Evolutionary conservation across 2,888 invertebrate genomes (phyloP), one percentile per base, ranked within the genome.

Genomic region (Thecocarcelia acutangulata): DNA sequence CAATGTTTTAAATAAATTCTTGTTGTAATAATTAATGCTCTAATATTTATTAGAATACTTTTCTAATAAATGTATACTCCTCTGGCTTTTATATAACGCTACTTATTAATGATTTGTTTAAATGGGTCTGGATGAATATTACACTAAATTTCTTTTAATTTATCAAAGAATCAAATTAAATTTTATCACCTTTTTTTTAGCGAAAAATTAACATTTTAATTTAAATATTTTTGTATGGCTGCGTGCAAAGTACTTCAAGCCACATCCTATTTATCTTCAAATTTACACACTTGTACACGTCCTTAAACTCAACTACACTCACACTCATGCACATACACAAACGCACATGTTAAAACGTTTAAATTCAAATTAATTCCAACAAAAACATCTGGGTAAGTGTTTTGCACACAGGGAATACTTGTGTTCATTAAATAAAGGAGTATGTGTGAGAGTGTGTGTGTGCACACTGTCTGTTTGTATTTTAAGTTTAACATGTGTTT

Each of bases 271-370:
- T 75, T 64, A 64, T 64, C 63, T 61, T 58, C 46, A 59, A 80
- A 80, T 72, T 75, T 70, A 46, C 37, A 52, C 72, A 73, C 64
- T 77, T 69, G 40, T 69, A 66, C 80, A 68, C 72, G 64, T 80
- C 15, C 59, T 44, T 21, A 33, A 9, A 54, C 19, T 1, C 40
- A n/a, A 17, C 33, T 44, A 48, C 58, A 50, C 40, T 19, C 54
- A 56, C 58, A 50, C 40, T 13, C 12, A 42, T 28, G 52, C 61
- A 52, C 21, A 21, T 9, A 19, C 17, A 54, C 2, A 50, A 21
- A 42, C 46, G 37, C 50, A 50, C 37, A 46, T 28, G 17, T 28
- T 42, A 19, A 54, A 74, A 42, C 68, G 63, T 78, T 78, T 78
- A 78, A 72, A 66, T 72, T 72, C 50, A 66, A 72, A 72, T 78